A percentile compares a stretch with the other conserved stretches of the same genome.
Evolutionary conservation across 2,888 invertebrate species (phyloP).

Genomic region (Pristionchus maxplancki): DNA sequence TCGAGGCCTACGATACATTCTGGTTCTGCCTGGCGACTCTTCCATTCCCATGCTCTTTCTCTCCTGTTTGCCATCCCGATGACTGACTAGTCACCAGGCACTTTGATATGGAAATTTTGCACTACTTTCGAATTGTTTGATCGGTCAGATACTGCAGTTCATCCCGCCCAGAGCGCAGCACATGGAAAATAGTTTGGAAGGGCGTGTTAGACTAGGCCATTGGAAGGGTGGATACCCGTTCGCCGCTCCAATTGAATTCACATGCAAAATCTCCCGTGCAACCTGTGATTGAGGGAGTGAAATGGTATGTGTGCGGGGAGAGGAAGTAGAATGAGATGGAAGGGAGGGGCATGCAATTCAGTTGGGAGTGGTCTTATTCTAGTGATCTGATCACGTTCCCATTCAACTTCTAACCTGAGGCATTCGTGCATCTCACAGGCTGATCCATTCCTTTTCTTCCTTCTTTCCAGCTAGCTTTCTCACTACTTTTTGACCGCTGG

Average conservation of each 20-base stretch:
- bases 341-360: slow-evolving; percentile 14
- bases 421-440: background rate
- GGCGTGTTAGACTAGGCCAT: background rate
- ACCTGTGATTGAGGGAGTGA: slow-evolving; percentile 6
- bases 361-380: background rate
- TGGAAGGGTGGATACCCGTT: background rate
- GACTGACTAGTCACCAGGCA: slow-evolving; percentile 7
- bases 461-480: background rate
- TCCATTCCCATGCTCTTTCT: background rate
- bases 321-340: background rate
- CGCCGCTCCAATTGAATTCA: slow-evolving; percentile 9
- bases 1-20: background rate
- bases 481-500: background rate
- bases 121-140: background rate
- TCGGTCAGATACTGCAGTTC: too few species aligned
- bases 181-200: background rate
- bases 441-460: background rate
- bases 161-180: background rate
- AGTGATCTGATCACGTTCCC: slow-evolving; percentile 2
- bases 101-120: slow-evolving; percentile 26
- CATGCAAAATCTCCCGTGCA: slow-evolving; percentile 11
- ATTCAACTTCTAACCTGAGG: background rate
- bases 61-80: background rate
- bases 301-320: background rate
- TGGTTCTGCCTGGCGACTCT: background rate